Evolutionary conservation across 2,113 vertebrate species (phyloP).

Genomic region (Oryctolagus cuniculus): DNA sequence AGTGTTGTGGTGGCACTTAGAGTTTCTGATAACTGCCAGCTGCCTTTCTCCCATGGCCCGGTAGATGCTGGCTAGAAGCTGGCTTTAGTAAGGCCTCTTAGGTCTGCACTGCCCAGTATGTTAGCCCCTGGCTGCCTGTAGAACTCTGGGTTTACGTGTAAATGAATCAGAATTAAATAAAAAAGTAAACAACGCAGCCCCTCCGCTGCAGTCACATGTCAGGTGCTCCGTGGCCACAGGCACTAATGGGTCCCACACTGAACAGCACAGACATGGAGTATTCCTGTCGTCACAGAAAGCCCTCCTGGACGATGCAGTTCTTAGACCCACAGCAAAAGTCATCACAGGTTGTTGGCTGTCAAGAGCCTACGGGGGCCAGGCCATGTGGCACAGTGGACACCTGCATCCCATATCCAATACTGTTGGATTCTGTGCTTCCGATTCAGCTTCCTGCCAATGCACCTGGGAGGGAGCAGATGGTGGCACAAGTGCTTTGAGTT

Average conservation of each 20-base stretch:
- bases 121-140: neutral
- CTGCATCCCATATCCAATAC: no score
- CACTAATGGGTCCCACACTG: accelerated
- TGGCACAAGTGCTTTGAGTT: no score
- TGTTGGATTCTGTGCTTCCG: no score
- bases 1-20: neutral
- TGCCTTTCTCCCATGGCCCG: neutral
- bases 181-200: neutral
- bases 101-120: accelerated
- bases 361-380: neutral
- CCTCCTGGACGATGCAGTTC: accelerated
- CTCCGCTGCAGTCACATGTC: neutral
- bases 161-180: neutral
- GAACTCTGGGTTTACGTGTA: neutral
- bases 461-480: no score
- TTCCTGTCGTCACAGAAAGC: accelerated
- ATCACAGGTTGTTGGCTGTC: neutral
- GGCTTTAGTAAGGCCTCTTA: neutral
- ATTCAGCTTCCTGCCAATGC: no score
- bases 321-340: neutral
- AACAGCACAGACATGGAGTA: accelerated
- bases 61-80: neutral
- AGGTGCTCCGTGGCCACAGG: accelerated
- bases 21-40: neutral
- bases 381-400: no score